A percentile compares a stretch with the other conserved stretches of the same genome.
phyloP scores from a whole-genome alignment of 2,888 invertebrate genomes.

The Timandra comae region DNA sequence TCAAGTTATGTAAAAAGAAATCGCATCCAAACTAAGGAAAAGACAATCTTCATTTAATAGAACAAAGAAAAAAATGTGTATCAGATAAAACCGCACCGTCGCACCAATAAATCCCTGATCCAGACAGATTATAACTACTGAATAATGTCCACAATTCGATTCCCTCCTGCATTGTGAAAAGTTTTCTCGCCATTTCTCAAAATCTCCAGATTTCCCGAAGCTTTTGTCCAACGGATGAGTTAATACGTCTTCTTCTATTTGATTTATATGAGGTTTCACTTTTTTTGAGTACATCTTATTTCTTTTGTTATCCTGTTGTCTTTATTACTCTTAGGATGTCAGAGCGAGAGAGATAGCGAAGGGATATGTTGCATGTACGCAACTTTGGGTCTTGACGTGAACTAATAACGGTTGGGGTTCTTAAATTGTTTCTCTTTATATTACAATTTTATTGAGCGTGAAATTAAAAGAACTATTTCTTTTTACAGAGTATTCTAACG shows the following conservation, averaged over 20 bases:
- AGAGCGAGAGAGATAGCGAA: not conserved
- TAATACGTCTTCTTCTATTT: slow-evolving; percentile 14
- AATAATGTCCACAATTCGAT: slow-evolving; percentile 12
- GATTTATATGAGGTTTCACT: slow-evolving; percentile 15
- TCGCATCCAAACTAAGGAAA: too few species aligned
- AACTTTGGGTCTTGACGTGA: slow-evolving; percentile 10
- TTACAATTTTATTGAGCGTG: slow-evolving; percentile 1
- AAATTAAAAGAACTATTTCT: not conserved
- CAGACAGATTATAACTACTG: slow-evolving; percentile 8
- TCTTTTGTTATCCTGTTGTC: slow-evolving; percentile 7
- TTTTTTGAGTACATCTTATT: slow-evolving; percentile 10
- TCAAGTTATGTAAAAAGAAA: too few species aligned
- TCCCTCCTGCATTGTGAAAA: slow-evolving; percentile 14
- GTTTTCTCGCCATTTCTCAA: slow-evolving; percentile 15
- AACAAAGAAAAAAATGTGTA: too few species aligned
- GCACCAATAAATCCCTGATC: slow-evolving; percentile 5
- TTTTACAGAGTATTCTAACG: too few species aligned
- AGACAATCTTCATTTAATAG: too few species aligned
- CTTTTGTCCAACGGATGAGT: slow-evolving; percentile 17
- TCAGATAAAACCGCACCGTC: too few species aligned
- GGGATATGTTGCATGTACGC: slow-evolving; percentile 6
- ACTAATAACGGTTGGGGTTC: slow-evolving; percentile 7
- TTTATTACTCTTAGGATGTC: slow-evolving; percentile 5
- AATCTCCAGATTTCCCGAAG: slow-evolving; percentile 9
- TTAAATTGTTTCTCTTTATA: slow-evolving; percentile 9